A percentile compares a stretch with the other conserved stretches of the same genome.
Conservation (phyloP, 2,888 invertebrate species). For the Thymelicus sylvestris region DNA sequence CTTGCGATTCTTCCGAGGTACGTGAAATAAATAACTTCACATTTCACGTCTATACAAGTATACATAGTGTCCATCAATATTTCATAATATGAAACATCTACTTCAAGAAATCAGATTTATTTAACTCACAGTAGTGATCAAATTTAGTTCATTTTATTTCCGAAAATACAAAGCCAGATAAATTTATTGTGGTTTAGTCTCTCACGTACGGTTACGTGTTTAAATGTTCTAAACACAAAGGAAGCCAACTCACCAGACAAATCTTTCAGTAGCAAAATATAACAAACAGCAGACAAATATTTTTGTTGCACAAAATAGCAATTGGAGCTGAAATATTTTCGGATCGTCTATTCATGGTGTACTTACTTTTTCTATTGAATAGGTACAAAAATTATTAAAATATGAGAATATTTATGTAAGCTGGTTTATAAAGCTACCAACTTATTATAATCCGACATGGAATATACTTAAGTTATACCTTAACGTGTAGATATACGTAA, state of each 20-base stretch:
- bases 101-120: conserved; percentile 7
- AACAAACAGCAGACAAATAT: conserved; percentile 5
- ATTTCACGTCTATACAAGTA: not conserved
- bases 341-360: not conserved
- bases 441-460: not conserved
- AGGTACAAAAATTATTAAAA: not conserved
- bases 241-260: conserved; percentile 27
- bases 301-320: conserved; percentile 7
- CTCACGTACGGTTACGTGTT: conserved; percentile 29
- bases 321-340: not conserved
- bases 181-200: conserved; percentile 34
- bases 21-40: conserved; percentile 14
- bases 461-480: not conserved
- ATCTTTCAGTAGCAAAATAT: conserved; percentile 32
- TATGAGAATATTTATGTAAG: not conserved
- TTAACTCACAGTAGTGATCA: conserved; percentile 6
- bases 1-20: conserved; percentile 15
- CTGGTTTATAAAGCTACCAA: not conserved
- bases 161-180: conserved; percentile 26
- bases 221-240: conserved; percentile 34
- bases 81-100: conserved; percentile 10
- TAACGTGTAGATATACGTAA: too few relatives aligned
- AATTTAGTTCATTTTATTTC: conserved; percentile 28
- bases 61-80: conserved; percentile 5
- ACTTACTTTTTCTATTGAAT: not conserved